Evolutionary conservation across 2,888 invertebrate genomes (phyloP), one percentile per base, ranked within the genome.

Genomic region (Amblyjoppa fuscipennis): DNA sequence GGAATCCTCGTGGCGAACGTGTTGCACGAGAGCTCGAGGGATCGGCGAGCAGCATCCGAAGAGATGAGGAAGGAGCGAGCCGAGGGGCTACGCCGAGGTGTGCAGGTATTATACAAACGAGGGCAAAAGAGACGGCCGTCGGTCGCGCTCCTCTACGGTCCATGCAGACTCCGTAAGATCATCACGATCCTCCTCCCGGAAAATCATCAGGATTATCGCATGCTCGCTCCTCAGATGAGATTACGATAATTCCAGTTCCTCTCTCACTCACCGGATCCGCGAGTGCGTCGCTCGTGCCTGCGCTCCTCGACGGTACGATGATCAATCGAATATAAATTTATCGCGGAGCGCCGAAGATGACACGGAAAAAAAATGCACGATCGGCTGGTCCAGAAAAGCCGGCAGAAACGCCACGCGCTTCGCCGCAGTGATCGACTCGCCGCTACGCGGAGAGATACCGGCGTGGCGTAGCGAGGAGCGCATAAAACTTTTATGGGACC

Each of bases 131-230:
- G 81, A 81, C 75, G 49, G 56, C 25, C 56, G 75, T 73, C 78
- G n/a, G 61, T 31, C 69, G 31, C 49, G 53, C 59, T 69, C 56
- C 56, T 64, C 68, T 70, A 64, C 49, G 34, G 69, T 34, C 28
- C 61, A 76, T 85, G 81, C 77, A 70, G 83, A 76, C 71, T 51
- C 49, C 59, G 45, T 59, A 38, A 73, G 77, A 85, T 83, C 81
- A 83, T 83, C 80, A 51, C 77, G 81, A 81, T 85, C 77, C 64
- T 76, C 28, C 76, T 68, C 76, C 84, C 84, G 87, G 84, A 88
- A 91, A 91, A 92, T 92, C 90, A 89, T 90, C 88, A 88, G 90
- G 88, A 89, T 92, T 92, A 92, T 92, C 90, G 90, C 86, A 83
- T 83, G 89, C 89, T 88, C 89, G 83, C 86, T 85, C 13, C 77